Base-by-base conservation (phyloP, 2,888 invertebrate genomes). In the Andrena bucephala region DNA sequence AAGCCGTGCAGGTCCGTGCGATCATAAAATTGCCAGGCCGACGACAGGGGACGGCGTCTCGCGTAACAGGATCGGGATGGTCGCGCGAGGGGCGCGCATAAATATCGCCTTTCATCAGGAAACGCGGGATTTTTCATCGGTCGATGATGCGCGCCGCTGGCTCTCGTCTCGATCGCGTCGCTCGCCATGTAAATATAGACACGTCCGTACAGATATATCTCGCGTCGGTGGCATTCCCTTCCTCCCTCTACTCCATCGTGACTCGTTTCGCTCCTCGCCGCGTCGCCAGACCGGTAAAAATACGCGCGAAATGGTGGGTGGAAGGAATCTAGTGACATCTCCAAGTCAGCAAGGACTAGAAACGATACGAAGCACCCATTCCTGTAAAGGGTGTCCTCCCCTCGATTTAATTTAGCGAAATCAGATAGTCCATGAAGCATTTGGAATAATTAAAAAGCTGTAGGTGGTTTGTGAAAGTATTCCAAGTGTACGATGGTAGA, bases 31-130 rank as follows among this genome's bases (percentile, higher is more conserved):
- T 7, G 42, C 50, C 50, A 27, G 20, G 67, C 13, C 24, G 36
- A 57, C 60, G 73, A 8, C 48, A 16, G 27, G 2, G 10, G 20
- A 36, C 5, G 50, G 20, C 33, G 36, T 36, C 48, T 52, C 57
- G 66, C 42, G 77, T 73, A 67, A 76, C 77, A 76, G 62, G 77
- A 77, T 78, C 77, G 52, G 0, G 10, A 20, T 59, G 4, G 42
- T 10, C 36, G 36, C n/a, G 62, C 20, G 2, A 3, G n/a, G n/a
- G 52, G 7, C 60, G 10, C 79, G 78, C 80, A 82, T 88, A 88
- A 87, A 88, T 88, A 88, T 86, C 81, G 67, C 72, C 63, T 85
- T 83, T 88, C 88, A 83, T 82, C 78, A 77, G 85, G 85, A 87
- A 88, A 80, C 80, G 75, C 52, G 50, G 78, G 71, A 85, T 87